These are phyloP conservation scores for Panagrolaimus sp. DNA, from an alignment of 1,140 invertebrate species.

Conservation along the genomic window DNA sequence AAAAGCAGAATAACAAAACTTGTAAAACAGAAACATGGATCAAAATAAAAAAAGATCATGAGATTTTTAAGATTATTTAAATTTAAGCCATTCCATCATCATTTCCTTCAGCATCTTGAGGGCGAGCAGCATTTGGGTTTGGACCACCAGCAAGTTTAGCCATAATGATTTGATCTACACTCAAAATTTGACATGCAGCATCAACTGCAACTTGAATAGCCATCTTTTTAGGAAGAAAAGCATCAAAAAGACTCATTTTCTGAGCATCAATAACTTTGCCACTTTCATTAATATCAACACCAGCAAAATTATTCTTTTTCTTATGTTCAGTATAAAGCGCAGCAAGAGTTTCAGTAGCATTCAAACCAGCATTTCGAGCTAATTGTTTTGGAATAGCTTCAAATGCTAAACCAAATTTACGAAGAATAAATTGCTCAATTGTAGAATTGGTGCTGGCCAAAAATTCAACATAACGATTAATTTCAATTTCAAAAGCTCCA, in stretches of 20 bases:
- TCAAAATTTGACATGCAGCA: conserved; percentile 84
- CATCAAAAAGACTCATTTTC: conserved; percentile 74
- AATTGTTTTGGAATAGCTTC: conserved; percentile 84
- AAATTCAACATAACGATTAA: conserved; percentile 76
- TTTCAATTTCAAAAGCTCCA: conserved; percentile 86
- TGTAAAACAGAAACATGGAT: too few relatives aligned
- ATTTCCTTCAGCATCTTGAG: conserved; percentile 58
- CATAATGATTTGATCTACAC: conserved; percentile 73
- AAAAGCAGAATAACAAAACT: too few relatives aligned
- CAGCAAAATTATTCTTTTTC: conserved; percentile 80
- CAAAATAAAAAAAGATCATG: not conserved
- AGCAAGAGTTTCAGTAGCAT: conserved; percentile 77
- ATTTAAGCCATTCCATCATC: conserved; percentile 53
- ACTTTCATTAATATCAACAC: conserved; percentile 79
- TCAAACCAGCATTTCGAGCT: conserved; percentile 81
- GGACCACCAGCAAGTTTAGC: conserved; percentile 57
- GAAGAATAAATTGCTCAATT: conserved; percentile 90
- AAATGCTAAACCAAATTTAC: conserved; percentile 84
- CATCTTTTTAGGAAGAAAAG: conserved; percentile 83
- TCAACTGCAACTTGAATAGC: conserved; percentile 87
- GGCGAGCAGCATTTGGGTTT: conserved; percentile 44
- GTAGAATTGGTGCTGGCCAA: conserved; percentile 86
- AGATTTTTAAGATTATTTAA: not conserved
- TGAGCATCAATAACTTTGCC: conserved; percentile 69
- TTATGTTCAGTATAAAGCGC: conserved; percentile 72